Evolutionary conservation across 2,797 vertebrate genomes (phyloP).

Genomic region (Semaprochilodus insignis): DNA sequence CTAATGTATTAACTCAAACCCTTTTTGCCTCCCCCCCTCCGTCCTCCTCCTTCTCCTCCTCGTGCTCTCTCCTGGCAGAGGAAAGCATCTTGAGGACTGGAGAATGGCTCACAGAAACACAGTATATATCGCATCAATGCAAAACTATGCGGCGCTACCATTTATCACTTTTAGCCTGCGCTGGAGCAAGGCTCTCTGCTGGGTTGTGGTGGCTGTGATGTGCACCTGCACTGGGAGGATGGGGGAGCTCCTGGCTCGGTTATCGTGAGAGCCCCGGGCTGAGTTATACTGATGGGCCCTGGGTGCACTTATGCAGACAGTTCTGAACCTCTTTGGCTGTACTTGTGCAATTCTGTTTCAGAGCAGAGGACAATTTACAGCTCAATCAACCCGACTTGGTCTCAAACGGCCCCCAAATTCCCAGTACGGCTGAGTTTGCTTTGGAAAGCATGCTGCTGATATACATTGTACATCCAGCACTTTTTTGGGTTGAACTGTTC

Average conservation of each 20-base stretch:
- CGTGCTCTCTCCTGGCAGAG: conserved; percentile 23
- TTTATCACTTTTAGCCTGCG: conserved; percentile 25
- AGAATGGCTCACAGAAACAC: conserved; percentile 35
- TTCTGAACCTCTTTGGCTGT: conserved; percentile 39
- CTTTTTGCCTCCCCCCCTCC: neutral
- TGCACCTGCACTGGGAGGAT: conserved; percentile 38
- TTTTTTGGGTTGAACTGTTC: too few species aligned
- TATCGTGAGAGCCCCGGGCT: conserved; percentile 20
- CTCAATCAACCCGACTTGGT: conserved; percentile 34
- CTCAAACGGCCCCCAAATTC: conserved; percentile 22
- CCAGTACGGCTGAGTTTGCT: conserved; percentile 11
- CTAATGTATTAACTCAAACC: conserved; percentile 57
- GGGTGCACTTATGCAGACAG: conserved; percentile 42
- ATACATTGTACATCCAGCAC: neutral
- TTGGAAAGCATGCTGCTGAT: neutral
- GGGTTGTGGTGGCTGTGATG: conserved; percentile 26
- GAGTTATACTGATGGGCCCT: conserved; percentile 34
- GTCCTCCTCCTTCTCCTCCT: neutral
- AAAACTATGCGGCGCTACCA: conserved; percentile 25
- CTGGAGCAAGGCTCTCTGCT: neutral
- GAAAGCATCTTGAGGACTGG: conserved; percentile 41
- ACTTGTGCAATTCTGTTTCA: conserved; percentile 25
- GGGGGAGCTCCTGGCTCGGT: conserved; percentile 21
- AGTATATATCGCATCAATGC: conserved; percentile 47
- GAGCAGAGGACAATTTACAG: conserved; percentile 37